Evolutionary conservation across 1,140 invertebrate species (phyloP).

Genomic region (Stegodyphus dumicola): DNA sequence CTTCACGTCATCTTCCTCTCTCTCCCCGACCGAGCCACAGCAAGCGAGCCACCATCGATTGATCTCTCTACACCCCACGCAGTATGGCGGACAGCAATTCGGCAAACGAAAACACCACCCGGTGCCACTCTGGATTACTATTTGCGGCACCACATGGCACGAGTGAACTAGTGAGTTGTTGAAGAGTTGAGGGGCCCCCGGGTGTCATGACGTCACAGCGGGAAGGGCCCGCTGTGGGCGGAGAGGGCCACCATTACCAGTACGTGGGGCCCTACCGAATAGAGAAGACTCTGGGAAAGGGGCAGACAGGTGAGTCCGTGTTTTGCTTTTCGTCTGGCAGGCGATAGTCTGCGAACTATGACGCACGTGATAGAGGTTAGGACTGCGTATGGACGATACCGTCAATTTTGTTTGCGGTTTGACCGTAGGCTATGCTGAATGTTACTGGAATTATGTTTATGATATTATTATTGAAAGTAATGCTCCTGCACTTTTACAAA

Average conservation of each 20-base stretch:
- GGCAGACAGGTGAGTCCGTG: slow-evolving; percentile 81
- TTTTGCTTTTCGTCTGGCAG: too few relatives aligned
- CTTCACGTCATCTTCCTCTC: not conserved
- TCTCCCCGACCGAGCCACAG: not conserved
- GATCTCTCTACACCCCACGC: not conserved
- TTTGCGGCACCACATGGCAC: slow-evolving; percentile 20
- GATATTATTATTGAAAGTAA: too few relatives aligned
- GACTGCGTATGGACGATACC: too few relatives aligned
- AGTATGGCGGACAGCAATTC: not conserved
- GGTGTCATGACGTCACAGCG: slow-evolving; percentile 50
- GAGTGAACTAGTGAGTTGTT: too few relatives aligned
- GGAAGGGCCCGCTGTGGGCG: slow-evolving; percentile 19
- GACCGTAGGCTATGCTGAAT: too few relatives aligned
- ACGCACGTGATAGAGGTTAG: not conserved
- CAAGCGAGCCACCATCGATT: not conserved
- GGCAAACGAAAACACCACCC: not conserved
- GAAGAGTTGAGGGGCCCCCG: slow-evolving; percentile 7
- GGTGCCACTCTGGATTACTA: slow-evolving; percentile 22
- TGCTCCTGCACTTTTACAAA: too few relatives aligned
- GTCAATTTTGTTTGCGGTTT: too few relatives aligned
- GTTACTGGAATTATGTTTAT: too few relatives aligned
- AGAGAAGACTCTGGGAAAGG: slow-evolving; percentile 98
- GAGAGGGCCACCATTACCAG: slow-evolving; percentile 71
- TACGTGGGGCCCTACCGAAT: slow-evolving; percentile 97
- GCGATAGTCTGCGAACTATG: not conserved